phyloP scores from a whole-genome alignment of 2,888 invertebrate genomes.

The Xestia sexstrigata region DNA sequence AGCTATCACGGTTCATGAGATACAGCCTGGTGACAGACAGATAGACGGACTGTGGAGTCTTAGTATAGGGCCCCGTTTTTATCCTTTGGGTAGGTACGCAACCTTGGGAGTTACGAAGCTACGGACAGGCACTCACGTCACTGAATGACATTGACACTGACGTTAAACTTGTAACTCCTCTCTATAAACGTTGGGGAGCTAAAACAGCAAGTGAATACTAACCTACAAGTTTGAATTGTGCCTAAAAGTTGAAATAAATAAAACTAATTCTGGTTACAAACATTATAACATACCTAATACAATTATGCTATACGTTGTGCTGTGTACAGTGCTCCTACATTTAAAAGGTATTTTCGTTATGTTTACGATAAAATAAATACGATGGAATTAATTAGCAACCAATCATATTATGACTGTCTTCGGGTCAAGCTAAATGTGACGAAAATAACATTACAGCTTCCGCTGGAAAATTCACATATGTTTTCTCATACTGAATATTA shows the following conservation, averaged over 20 bases:
- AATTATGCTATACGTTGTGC: not conserved
- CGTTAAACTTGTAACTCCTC: not conserved
- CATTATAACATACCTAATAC: not conserved
- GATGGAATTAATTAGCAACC: constrained; percentile 1
- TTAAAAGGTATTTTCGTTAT: constrained; percentile 11
- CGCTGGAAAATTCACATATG: constrained; percentile 25
- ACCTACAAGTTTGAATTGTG: not conserved
- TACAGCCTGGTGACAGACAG: too few relatives aligned
- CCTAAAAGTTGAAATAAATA: not conserved
- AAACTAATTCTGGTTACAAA: not conserved
- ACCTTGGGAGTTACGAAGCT: not conserved
- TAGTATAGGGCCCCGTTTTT: too few relatives aligned
- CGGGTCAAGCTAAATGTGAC: constrained; percentile 5
- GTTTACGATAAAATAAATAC: not conserved
- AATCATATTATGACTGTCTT: constrained; percentile 22
- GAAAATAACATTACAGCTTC: constrained; percentile 21
- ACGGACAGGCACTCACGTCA: not conserved
- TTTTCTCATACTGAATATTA: not conserved
- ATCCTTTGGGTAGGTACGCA: too few relatives aligned
- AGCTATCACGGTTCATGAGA: too few relatives aligned
- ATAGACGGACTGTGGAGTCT: too few relatives aligned
- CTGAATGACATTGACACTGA: not conserved
- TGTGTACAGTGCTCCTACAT: too few relatives aligned
- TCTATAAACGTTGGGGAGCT: not conserved
- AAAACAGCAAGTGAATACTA: not conserved